phyloP scores from a whole-genome alignment of 2,113 vertebrate species.

The Cheirogaleus medius region DNA sequence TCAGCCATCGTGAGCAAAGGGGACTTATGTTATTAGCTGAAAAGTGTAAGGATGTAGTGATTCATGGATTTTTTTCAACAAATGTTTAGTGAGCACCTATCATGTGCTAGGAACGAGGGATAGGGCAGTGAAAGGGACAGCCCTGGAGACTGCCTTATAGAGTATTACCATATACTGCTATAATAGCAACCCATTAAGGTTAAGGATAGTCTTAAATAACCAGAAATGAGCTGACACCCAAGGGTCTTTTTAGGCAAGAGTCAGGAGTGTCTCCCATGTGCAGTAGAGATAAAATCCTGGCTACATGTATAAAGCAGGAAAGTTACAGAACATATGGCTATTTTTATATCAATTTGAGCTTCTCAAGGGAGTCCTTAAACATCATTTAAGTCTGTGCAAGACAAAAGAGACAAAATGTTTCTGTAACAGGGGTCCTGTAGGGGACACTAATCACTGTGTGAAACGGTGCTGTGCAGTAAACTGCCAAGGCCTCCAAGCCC shows the following conservation, averaged over 20 bases:
- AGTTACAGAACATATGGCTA: not conserved
- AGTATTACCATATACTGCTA: not conserved
- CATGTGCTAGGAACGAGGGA: not conserved
- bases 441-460: not conserved
- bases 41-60: not conserved
- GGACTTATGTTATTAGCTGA: not conserved
- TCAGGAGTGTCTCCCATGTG: not conserved
- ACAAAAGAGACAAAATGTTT: not conserved
- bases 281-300: not conserved
- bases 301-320: not conserved
- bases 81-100: not conserved
- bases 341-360: slow-evolving; percentile 38
- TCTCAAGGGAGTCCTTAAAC: not conserved
- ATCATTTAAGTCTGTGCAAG: not conserved
- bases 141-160: not conserved
- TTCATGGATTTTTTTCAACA: not conserved
- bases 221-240: not conserved
- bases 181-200: not conserved
- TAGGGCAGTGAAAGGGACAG: not conserved
- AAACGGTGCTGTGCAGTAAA: not conserved
- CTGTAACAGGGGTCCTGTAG: not conserved
- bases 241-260: not conserved
- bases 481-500: not conserved
- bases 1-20: not conserved
- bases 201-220: not conserved